Percentiles rank a stretch among this genome's conserved stretches.
Evolutionary conservation across 2,888 invertebrate genomes (phyloP).

Genomic region (Phragmatobia fuliginosa): DNA sequence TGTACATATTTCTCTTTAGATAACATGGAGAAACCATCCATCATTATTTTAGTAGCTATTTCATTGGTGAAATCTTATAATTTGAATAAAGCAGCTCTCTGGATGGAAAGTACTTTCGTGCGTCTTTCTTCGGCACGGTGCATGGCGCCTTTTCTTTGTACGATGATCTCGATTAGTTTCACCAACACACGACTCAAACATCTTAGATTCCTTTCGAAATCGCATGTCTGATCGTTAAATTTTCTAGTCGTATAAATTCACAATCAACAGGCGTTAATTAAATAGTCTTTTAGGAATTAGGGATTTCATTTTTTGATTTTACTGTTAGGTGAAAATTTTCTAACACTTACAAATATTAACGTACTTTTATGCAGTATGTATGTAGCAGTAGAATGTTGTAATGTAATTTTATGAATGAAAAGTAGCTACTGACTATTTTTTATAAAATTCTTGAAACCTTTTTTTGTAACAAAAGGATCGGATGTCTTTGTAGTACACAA

Average conservation of each 20-base stretch:
- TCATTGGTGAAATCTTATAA: slow-evolving; percentile 60
- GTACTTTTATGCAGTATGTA: too few species aligned
- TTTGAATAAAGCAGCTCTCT: slow-evolving; percentile 68
- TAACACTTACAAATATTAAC: neutral
- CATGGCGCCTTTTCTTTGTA: slow-evolving; percentile 71
- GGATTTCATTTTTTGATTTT: neutral
- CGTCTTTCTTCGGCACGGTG: slow-evolving; percentile 66
- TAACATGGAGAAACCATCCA: slow-evolving; percentile 32
- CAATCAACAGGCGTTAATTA: slow-evolving; percentile 10
- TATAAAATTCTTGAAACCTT: neutral
- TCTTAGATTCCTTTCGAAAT: slow-evolving; percentile 54
- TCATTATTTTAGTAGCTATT: slow-evolving; percentile 55
- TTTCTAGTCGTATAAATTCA: slow-evolving; percentile 39
- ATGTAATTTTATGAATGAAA: neutral
- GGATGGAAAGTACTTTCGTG: slow-evolving; percentile 69
- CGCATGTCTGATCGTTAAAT: slow-evolving; percentile 36
- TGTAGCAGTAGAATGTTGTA: too few species aligned
- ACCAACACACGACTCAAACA: slow-evolving; percentile 62
- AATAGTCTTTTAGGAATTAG: neutral
- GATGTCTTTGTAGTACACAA: neutral
- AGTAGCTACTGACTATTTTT: neutral
- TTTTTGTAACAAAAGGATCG: neutral
- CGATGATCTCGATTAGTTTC: slow-evolving; percentile 76
- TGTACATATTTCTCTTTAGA: slow-evolving; percentile 46
- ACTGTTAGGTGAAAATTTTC: neutral